Percentiles rank a stretch among this genome's conserved stretches.
Conservation (phyloP, 1,140 invertebrate genomes). For the Trichogramma pretiosum region DNA sequence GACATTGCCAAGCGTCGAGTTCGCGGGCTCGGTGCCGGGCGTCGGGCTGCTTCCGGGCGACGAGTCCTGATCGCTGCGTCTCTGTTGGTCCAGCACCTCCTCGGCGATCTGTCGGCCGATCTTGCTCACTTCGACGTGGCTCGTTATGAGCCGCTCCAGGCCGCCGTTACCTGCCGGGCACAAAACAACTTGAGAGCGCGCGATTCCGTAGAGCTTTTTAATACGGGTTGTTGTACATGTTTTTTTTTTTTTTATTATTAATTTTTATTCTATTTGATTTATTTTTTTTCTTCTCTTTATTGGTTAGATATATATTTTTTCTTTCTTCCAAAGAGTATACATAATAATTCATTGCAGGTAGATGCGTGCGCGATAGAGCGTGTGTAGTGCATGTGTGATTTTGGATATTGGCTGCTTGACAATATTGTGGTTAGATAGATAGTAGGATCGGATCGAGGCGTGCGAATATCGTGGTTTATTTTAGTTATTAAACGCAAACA, state of each 20-base stretch:
- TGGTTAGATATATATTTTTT: too few species aligned
- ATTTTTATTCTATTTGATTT: not conserved
- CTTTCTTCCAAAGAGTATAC: too few species aligned
- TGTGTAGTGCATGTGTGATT: too few species aligned
- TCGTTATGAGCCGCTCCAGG: slow-evolving; percentile 61
- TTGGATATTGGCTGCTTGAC: too few species aligned
- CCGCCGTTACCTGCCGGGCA: slow-evolving; percentile 42
- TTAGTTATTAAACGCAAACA: too few species aligned
- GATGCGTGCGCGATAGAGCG: too few species aligned
- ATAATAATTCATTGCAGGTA: too few species aligned
- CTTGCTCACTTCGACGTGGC: slow-evolving; percentile 69
- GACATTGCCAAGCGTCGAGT: slow-evolving; percentile 29
- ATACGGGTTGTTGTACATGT: not conserved
- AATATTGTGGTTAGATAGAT: too few species aligned
- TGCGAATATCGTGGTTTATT: too few species aligned
- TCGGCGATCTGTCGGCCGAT: slow-evolving; percentile 71
- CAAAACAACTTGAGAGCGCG: too few species aligned
- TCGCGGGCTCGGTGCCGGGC: slow-evolving; percentile 32
- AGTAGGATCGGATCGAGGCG: too few species aligned
- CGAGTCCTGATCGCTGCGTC: slow-evolving; percentile 42
- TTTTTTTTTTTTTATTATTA: not conserved
- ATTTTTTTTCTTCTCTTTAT: not conserved
- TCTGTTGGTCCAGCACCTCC: slow-evolving; percentile 55
- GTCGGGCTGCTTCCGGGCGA: slow-evolving; percentile 46
- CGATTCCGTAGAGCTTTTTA: not conserved